Conservation (phyloP, 2,113 vertebrate genomes). For the Probosciger aterrimus region DNA sequence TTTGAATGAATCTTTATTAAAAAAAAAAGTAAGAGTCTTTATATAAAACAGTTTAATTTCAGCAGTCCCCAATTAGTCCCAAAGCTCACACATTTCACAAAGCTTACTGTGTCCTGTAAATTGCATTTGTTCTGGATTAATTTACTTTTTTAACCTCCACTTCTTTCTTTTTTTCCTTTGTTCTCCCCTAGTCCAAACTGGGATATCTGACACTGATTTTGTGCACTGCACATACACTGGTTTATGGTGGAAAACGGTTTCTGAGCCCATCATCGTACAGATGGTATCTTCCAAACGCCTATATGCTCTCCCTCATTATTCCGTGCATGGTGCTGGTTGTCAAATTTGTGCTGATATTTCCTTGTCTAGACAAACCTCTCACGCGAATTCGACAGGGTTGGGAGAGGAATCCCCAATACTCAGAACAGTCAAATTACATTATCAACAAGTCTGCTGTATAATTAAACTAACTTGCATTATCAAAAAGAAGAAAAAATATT, state of each 20-base stretch:
- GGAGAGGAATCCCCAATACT: conserved; percentile 72
- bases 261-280: conserved; percentile 67
- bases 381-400: conserved; percentile 86
- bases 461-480: background rate
- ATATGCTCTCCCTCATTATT: conserved; percentile 81
- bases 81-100: background rate
- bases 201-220: conserved; percentile 85
- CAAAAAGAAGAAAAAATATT: background rate
- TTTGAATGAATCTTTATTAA: background rate
- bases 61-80: background rate
- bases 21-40: background rate
- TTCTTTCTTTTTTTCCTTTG: background rate
- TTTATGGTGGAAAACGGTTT: conserved; percentile 84
- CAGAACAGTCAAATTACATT: background rate
- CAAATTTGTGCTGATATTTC: conserved; percentile 83
- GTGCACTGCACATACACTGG: conserved; percentile 83
- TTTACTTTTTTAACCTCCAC: background rate
- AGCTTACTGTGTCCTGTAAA: background rate
- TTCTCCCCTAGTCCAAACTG: conserved; percentile 83
- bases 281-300: conserved; percentile 83
- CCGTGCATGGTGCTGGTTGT: conserved; percentile 81
- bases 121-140: background rate
- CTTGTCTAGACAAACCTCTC: conserved; percentile 82
- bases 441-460: conserved; percentile 66
- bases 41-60: background rate